phyloP scores from a whole-genome alignment of 2,113 vertebrate genomes.

The Brachypteracias leptosomus region DNA sequence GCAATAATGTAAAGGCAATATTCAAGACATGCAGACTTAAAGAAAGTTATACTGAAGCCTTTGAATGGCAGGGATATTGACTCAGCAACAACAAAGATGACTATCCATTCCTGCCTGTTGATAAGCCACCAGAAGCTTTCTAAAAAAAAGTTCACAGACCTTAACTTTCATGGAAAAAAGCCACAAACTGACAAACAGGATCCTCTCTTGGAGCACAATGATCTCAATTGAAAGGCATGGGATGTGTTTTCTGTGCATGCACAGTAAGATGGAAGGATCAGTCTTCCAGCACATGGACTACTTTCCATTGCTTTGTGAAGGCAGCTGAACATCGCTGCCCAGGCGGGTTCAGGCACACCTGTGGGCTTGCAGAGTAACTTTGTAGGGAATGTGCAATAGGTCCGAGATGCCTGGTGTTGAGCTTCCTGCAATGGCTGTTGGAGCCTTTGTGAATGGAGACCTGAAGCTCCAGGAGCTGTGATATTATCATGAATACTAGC shows the following conservation, averaged over 20 bases:
- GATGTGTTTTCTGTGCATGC: not conserved
- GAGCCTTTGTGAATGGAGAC: not conserved
- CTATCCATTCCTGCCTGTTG: not conserved
- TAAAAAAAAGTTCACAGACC: not conserved
- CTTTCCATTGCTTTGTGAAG: not conserved
- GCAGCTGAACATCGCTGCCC: not conserved
- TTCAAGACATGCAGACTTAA: not conserved
- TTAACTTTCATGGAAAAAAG: not conserved
- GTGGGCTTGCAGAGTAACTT: not conserved
- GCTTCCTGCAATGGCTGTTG: not conserved
- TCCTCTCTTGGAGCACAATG: not conserved
- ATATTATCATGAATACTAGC: rapidly evolving
- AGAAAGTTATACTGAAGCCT: rapidly evolving
- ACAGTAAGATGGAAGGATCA: not conserved
- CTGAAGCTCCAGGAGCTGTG: not conserved
- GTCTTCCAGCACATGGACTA: not conserved
- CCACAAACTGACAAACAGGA: not conserved
- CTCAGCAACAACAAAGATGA: not conserved
- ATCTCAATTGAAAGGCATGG: not conserved
- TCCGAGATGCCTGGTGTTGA: not conserved
- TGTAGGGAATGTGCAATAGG: too few species aligned
- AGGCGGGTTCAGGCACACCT: not conserved
- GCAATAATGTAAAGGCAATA: not conserved
- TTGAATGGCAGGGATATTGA: not conserved
- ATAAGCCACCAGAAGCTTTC: not conserved